Conservation (phyloP, 1,140 invertebrate genomes). For the Drosophila suzukii region DNA sequence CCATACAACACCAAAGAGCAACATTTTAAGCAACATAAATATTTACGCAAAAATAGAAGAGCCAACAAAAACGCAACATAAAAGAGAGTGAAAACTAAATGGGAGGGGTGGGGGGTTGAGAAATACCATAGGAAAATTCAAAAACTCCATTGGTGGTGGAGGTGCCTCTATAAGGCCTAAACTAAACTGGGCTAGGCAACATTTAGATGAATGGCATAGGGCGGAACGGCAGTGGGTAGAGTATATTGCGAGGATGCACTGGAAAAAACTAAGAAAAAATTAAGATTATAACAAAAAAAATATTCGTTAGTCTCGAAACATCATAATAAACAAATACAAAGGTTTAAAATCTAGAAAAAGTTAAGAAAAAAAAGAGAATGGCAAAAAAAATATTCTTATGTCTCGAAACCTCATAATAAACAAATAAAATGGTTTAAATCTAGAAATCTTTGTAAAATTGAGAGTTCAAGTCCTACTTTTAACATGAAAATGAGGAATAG, state of each 20-base stretch:
- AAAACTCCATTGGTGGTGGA: slow-evolving; percentile 21
- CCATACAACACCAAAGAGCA: slow-evolving; percentile 22
- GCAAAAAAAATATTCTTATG: no score
- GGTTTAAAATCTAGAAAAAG: no score
- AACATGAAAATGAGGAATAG: no score
- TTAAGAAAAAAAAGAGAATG: no score
- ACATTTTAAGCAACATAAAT: slow-evolving; percentile 50
- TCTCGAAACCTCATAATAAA: no score
- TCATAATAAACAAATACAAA: no score
- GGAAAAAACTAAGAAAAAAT: not conserved
- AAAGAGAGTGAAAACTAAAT: slow-evolving; percentile 47
- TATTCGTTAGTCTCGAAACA: no score
- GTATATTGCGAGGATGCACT: slow-evolving; percentile 10
- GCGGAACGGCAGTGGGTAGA: slow-evolving; percentile 2
- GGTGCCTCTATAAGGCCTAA: slow-evolving; percentile 4
- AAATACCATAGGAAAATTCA: slow-evolving; percentile 26
- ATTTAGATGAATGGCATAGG: slow-evolving; percentile 29
- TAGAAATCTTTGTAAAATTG: no score
- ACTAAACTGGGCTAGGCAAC: slow-evolving; percentile 36
- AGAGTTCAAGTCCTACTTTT: no score
- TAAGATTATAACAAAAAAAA: no score
- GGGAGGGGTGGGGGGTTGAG: not conserved
- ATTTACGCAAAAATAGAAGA: slow-evolving; percentile 30
- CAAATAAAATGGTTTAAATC: no score
- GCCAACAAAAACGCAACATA: slow-evolving; percentile 9